These are phyloP conservation scores for Aquatica leii DNA, from an alignment of 2,888 invertebrate species.

Conservation along the genomic window DNA sequence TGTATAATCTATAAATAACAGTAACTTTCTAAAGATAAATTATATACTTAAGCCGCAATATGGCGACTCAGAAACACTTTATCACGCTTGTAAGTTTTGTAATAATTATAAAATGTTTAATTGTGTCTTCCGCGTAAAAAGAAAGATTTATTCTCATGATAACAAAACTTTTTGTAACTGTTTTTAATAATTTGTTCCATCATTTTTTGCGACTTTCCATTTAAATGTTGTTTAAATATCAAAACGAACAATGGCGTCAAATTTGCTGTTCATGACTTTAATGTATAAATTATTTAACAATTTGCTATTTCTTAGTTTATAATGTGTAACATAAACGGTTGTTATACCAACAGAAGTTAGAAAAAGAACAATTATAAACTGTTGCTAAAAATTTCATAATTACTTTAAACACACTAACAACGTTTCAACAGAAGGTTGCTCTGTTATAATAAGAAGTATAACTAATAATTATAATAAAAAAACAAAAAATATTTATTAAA, in stretches of 20 bases:
- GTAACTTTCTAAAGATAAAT: constrained; percentile 25
- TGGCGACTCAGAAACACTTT: constrained; percentile 27
- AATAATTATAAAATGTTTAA: constrained; percentile 31
- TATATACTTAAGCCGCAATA: constrained; percentile 22
- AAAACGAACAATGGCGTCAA: constrained; percentile 25
- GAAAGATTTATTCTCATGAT: constrained; percentile 31
- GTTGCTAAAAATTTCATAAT: too few relatives aligned
- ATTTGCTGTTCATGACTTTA: constrained; percentile 23
- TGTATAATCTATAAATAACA: constrained; percentile 18
- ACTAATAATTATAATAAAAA: too few relatives aligned
- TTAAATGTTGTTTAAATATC: constrained; percentile 25
- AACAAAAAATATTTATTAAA: too few relatives aligned
- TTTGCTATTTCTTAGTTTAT: not conserved
- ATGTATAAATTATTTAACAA: constrained; percentile 26
- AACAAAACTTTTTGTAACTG: constrained; percentile 28
- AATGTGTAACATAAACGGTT: not conserved
- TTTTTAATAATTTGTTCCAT: constrained; percentile 31
- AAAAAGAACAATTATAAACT: too few relatives aligned
- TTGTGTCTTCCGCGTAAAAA: constrained; percentile 29
- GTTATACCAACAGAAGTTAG: too few relatives aligned
- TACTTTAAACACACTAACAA: too few relatives aligned
- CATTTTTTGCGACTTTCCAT: constrained; percentile 27
- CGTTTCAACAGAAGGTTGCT: too few relatives aligned
- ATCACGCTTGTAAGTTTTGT: constrained; percentile 27
- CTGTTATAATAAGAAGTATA: too few relatives aligned